Evolutionary conservation across 2,113 vertebrate genomes (phyloP), one percentile per base, ranked within the genome.

Genomic region (Hippopotamus amphibius): DNA sequence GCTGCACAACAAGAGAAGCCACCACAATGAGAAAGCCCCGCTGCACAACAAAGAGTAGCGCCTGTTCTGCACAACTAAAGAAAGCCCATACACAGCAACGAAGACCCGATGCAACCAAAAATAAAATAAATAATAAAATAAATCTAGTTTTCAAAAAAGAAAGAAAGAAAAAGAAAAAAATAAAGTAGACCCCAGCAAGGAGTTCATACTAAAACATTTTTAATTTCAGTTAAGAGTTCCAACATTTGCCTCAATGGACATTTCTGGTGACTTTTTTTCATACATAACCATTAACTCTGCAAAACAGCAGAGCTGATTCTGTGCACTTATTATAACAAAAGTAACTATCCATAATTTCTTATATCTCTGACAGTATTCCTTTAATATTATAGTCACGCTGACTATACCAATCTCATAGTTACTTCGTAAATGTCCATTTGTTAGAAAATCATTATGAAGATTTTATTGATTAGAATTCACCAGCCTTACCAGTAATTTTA

Each of bases 221-320:
- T 37, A 77, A 88, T 81, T 72, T 89, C 72, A 72, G 21, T 57
- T n/a, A 76, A 57, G 30, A 92, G 14, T 66, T 33, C 9, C 22
- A 68, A 48, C 0, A 2, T 89, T 93, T 90, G 26, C 33, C 50
- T 88, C 84, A 30, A 7, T 7, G 21, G 48, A 13, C 16, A 86
- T 50, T 69, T n/a, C 26, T 46, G 76, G 3, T 57, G 81, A 90
- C 30, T 63, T 43, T 71, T 53, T 76, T 74, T 61, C 30, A 66
- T 24, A 53, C 0, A 33, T 26, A 66, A 85, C 17, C 41, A 77
- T 86, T 79, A 82, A 65, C 86, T 71, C 72, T 93, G 30, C 30
- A 85, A 96, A 96, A 69, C 2, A 95, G 21, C 57, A 79, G 80
- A 83, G 13, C 22, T 66, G 30, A 95, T 41, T 94, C 43, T 61